Percentiles rank a stretch among this genome's conserved stretches.
phyloP scores from a whole-genome alignment of 2,797 vertebrate species.

The Sparus aurata region DNA sequence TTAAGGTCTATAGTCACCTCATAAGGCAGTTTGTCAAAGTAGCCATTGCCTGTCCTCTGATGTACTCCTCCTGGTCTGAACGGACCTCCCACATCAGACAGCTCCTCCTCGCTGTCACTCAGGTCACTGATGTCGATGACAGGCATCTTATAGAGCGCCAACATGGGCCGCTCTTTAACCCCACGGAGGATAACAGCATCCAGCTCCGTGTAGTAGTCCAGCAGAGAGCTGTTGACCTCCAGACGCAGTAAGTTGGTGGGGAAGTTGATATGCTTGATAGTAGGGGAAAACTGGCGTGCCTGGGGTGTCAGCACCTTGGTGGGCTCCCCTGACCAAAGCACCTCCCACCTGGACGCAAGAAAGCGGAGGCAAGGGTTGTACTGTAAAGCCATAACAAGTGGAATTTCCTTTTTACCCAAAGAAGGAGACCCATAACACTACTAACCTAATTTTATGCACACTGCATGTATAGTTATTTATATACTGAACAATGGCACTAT shows the following conservation, averaged over 20 bases:
- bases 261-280: constrained; percentile 95
- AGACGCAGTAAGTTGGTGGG: constrained; percentile 96
- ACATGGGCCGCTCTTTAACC: constrained; percentile 92
- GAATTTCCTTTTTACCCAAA: no score
- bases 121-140: constrained; percentile 92
- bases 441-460: no score
- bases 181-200: constrained; percentile 96
- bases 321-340: constrained; percentile 95
- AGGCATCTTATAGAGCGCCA: constrained; percentile 91
- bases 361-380: not conserved
- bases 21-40: constrained; percentile 97
- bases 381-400: not conserved
- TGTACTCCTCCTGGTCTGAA: constrained; percentile 86
- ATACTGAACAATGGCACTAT: not conserved
- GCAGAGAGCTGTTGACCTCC: constrained; percentile 96
- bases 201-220: constrained; percentile 98
- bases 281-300: constrained; percentile 95
- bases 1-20: constrained; percentile 86
- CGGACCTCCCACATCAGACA: constrained; percentile 85
- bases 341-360: constrained; percentile 89
- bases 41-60: constrained; percentile 91
- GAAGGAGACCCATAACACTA: not conserved
- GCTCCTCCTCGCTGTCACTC: constrained; percentile 94
- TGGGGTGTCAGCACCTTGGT: constrained; percentile 91
- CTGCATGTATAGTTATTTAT: not conserved